These are phyloP conservation scores for Parauchenoglanis punctatus DNA, from an alignment of 2,797 vertebrate species.

Conservation along the genomic window DNA sequence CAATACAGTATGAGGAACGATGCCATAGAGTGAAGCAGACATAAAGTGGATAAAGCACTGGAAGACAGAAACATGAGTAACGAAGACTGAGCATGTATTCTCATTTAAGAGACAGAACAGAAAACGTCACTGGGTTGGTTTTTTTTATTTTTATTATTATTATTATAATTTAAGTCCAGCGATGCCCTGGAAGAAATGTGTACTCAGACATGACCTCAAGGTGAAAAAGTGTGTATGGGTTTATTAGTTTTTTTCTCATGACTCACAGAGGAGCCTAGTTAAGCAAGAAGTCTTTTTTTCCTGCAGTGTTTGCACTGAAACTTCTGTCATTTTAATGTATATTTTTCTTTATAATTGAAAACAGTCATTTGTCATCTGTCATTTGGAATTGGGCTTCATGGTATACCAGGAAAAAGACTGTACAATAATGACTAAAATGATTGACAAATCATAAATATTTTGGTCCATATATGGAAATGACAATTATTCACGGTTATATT, in stretches of 20 bases:
- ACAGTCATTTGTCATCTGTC: background rate
- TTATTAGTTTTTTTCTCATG: background rate
- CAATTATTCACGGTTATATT: background rate
- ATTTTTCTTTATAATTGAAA: background rate
- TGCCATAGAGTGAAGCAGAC: slow-evolving; percentile 10
- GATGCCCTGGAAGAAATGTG: slow-evolving; percentile 6
- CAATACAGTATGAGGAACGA: slow-evolving; percentile 40
- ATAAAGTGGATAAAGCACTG: slow-evolving; percentile 16
- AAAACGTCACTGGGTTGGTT: slow-evolving; percentile 11
- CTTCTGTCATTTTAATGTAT: background rate
- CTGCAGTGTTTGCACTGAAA: slow-evolving; percentile 35
- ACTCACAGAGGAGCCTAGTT: background rate
- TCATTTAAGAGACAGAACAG: background rate
- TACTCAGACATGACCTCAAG: slow-evolving; percentile 8
- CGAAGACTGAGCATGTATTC: background rate
- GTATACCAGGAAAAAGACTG: background rate
- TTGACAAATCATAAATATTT: background rate
- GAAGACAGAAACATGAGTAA: slow-evolving; percentile 9
- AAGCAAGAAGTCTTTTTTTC: background rate
- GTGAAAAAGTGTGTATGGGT: background rate
- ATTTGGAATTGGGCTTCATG: too few species aligned
- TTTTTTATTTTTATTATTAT: background rate
- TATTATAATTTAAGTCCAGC: background rate
- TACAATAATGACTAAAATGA: background rate
- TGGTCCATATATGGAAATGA: background rate